Percentiles rank a stretch among this genome's conserved stretches.
phyloP scores from a whole-genome alignment of 2,888 invertebrate genomes.

The Plebejus anna region DNA sequence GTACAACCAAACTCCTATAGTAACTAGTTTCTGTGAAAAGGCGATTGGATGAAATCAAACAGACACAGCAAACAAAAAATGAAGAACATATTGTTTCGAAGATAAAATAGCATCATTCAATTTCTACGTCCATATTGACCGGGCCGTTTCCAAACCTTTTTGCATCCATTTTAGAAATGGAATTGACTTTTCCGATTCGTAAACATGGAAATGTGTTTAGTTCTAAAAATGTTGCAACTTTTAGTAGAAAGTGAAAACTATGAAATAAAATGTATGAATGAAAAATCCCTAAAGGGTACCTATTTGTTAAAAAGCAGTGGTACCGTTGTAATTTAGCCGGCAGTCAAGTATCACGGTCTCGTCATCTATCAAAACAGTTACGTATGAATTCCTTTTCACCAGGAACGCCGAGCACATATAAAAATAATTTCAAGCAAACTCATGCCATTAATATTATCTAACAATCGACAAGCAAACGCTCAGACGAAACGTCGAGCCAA shows the following conservation, averaged over 20 bases:
- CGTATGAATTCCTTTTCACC: background rate
- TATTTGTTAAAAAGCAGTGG: background rate
- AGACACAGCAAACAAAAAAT: background rate
- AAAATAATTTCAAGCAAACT: background rate
- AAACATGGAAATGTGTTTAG: background rate
- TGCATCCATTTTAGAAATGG: background rate
- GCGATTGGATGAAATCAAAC: background rate
- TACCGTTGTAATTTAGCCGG: no score
- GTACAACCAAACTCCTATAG: background rate
- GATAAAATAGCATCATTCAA: slow-evolving; percentile 5
- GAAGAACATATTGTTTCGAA: slow-evolving; percentile 4
- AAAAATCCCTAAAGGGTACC: no score
- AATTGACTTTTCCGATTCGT: background rate
- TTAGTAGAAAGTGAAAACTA: background rate
- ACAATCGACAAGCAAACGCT: slow-evolving; percentile 29
- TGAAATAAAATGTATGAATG: no score
- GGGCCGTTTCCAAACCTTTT: background rate
- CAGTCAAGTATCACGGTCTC: background rate
- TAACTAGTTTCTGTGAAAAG: background rate
- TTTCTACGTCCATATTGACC: background rate
- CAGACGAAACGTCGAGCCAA: slow-evolving; percentile 33
- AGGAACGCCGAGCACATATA: background rate
- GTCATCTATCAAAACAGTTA: background rate
- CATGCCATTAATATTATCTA: slow-evolving; percentile 31
- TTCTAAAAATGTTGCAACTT: background rate